Percentiles rank a stretch among this genome's conserved stretches.
These are phyloP conservation scores for Pseudochirops corinnae DNA, from an alignment of 2,797 vertebrate species.

Conservation along the genomic window DNA sequence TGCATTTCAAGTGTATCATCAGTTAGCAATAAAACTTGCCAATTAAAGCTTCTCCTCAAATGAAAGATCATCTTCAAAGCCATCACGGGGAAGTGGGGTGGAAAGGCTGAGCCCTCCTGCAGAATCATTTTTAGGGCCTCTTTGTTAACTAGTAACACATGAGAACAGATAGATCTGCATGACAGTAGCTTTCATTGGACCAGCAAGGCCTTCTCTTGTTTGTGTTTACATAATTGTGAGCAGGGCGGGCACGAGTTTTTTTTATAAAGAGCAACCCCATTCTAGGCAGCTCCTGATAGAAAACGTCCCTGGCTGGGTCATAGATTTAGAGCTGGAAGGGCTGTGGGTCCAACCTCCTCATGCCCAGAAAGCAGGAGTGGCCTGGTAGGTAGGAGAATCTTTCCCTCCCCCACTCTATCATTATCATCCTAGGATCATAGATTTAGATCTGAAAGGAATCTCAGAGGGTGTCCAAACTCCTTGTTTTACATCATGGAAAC, in stretches of 20 bases:
- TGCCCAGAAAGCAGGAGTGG: neutral
- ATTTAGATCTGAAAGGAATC: neutral
- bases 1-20: conserved; percentile 46
- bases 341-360: neutral
- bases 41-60: conserved; percentile 57
- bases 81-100: conserved; percentile 42
- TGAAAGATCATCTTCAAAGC: conserved; percentile 48
- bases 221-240: conserved; percentile 25
- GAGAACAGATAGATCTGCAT: conserved; percentile 45
- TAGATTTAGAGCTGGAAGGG: neutral
- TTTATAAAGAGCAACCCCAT: conserved; percentile 38
- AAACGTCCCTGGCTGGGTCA: neutral
- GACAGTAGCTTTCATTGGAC: conserved; percentile 61
- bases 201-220: conserved; percentile 8
- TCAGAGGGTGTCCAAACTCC: neutral
- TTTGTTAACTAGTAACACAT: conserved; percentile 68
- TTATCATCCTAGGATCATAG: neutral
- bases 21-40: conserved; percentile 2
- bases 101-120: conserved; percentile 42
- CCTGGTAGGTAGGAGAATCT: neutral
- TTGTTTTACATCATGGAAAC: neutral
- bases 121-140: conserved; percentile 41
- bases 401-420: neutral
- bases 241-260: neutral
- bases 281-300: conserved; percentile 37